Base-by-base conservation (phyloP, 2,888 invertebrate genomes). In the Drosophila niveifrons region DNA sequence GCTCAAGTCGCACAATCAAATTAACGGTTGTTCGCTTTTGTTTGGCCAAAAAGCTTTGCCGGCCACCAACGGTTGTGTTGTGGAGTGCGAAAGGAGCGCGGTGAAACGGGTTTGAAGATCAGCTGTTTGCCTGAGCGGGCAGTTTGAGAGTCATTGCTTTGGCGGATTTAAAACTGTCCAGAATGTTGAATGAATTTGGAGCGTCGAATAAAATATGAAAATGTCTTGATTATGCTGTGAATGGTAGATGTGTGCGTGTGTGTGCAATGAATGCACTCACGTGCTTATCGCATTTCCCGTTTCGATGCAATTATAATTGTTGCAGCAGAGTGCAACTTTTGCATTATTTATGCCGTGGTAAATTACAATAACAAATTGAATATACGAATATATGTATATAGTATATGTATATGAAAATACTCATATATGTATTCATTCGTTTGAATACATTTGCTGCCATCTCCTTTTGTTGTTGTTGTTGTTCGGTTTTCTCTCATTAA, bases 401-500 rank as follows among this genome's bases (percentile, higher is more conserved):
- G 4, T 57, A 18, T 53, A 36, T 61, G 51, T 46, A 53, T 47
- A 46, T 36, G 23, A 23, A 23, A 23, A 23, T 23, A 23, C 23
- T 23, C 23, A 23, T 39, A 34, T 29, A 10, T 56, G 43, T 53
- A 34, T 34, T 34, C 34, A 34, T 39, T 29, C 51, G 44, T 65
- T 29, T 69, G 70, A 59, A 73, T 74, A 59, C 53, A 72, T 57
- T 56, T 50, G 29, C 34, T 46, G 46, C 11, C 34, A 31, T 17
- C 51, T 57, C 57, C 48, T 62, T 55, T 63, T 64, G 34, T 41
- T 59, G 56, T 51, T 56, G 61, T 9, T 53, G 41, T 31, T 43
- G 61, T 18, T 77, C 58, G 70, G 44, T 77, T 82, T 84, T 84
- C 80, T 72, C 80, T 84, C 82, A 84, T 82, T 84, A 84, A 84